Percentiles rank a stretch among this genome's conserved stretches.
These are phyloP conservation scores for Equus quagga DNA, from an alignment of 2,113 vertebrate species.

Conservation along the genomic window DNA sequence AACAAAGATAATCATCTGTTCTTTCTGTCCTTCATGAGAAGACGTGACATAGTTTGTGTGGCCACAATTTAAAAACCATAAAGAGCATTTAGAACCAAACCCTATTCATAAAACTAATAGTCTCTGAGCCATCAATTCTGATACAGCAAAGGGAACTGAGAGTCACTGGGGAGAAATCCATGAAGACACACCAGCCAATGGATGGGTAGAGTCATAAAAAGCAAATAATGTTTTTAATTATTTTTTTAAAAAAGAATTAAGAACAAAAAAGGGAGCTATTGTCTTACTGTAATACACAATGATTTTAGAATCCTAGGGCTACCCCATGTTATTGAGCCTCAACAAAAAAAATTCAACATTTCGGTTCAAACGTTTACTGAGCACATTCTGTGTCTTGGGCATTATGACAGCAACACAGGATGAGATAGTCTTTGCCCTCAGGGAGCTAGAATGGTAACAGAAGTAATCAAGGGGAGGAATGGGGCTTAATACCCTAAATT, in stretches of 20 bases:
- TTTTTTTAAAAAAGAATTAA: slow-evolving; percentile 22
- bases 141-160: not conserved
- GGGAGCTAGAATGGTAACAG: not conserved
- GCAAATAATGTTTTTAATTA: not conserved
- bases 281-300: slow-evolving; percentile 25
- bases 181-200: not conserved
- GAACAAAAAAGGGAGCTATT: not conserved
- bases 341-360: slow-evolving; percentile 52
- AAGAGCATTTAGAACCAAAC: slow-evolving; percentile 16
- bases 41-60: not conserved
- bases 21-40: not conserved
- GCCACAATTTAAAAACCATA: slow-evolving; percentile 25
- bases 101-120: slow-evolving; percentile 20
- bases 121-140: slow-evolving; percentile 38
- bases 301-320: slow-evolving; percentile 11
- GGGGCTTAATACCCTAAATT: slow-evolving; percentile 2
- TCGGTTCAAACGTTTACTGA: not conserved
- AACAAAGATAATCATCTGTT: slow-evolving; percentile 2
- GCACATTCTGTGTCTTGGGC: not conserved
- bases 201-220: slow-evolving; percentile 13
- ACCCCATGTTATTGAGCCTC: not conserved
- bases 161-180: not conserved
- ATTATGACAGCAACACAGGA: not conserved
- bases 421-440: not conserved
- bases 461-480: slow-evolving; percentile 3